phyloP scores from a whole-genome alignment of 1,140 invertebrate species.

The Cotesia chilonis region DNA sequence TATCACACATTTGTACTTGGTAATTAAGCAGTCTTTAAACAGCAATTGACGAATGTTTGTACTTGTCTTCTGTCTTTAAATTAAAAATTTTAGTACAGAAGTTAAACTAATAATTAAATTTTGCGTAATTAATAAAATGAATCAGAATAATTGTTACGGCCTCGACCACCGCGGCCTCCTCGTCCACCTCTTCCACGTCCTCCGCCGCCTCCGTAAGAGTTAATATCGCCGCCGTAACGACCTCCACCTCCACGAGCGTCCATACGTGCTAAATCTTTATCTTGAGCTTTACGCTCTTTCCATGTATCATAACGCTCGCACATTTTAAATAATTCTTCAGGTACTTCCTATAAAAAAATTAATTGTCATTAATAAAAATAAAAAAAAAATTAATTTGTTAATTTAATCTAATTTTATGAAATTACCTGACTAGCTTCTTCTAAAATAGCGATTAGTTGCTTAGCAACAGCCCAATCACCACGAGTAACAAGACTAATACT shows the following conservation, averaged over 20 bases:
- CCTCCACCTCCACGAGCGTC: conserved; percentile 44
- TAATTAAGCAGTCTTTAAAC: too few relatives aligned
- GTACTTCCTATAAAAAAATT: conserved; percentile 68
- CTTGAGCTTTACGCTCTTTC: conserved; percentile 69
- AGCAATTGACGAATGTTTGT: too few relatives aligned
- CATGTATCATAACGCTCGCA: conserved; percentile 71
- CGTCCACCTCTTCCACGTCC: conserved; percentile 33
- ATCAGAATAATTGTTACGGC: neutral
- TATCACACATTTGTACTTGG: too few relatives aligned
- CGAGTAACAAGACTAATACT: conserved; percentile 84
- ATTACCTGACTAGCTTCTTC: conserved; percentile 75
- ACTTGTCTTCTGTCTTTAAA: too few relatives aligned
- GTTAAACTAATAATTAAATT: too few relatives aligned
- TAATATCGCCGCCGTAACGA: conserved; percentile 29
- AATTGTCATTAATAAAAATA: neutral
- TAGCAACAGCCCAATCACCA: conserved; percentile 80
- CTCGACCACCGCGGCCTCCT: conserved; percentile 4
- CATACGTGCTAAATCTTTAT: conserved; percentile 50
- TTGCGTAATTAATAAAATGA: too few relatives aligned
- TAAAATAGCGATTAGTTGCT: conserved; percentile 84
- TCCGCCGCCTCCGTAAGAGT: conserved; percentile 22
- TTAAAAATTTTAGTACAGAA: too few relatives aligned
- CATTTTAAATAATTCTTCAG: conserved; percentile 77
- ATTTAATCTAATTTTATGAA: neutral
- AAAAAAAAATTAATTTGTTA: neutral